Evolutionary conservation across 2,113 vertebrate species (phyloP).

Genomic region (Myrmecobius fasciatus): DNA sequence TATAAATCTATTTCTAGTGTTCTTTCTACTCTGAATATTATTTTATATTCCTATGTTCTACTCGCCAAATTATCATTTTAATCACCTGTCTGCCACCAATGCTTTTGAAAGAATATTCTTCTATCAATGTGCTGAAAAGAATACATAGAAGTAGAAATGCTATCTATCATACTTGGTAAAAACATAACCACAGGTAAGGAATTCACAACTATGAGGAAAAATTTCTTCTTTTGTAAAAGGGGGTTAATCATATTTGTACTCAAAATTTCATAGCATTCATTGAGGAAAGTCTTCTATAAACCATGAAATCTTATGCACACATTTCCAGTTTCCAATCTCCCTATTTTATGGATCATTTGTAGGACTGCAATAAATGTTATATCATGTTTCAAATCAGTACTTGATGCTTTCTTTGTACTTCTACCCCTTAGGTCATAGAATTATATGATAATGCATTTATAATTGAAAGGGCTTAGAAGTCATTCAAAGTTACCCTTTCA

Average conservation of each 20-base stretch:
- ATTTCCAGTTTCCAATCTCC: not conserved
- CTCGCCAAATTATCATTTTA: not conserved
- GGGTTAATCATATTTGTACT: not conserved
- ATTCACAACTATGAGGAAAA: not conserved
- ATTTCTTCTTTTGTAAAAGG: not conserved
- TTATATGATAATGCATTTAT: not conserved
- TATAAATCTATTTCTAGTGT: not conserved
- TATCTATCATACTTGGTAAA: not conserved
- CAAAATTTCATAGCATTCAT: not conserved
- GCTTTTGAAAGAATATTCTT: not conserved
- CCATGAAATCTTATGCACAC: not conserved
- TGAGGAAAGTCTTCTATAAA: not conserved
- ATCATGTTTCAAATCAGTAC: not conserved
- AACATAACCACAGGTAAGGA: not conserved
- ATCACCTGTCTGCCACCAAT: not conserved
- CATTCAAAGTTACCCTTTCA: not conserved
- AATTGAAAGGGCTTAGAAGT: not conserved
- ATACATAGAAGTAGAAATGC: not conserved
- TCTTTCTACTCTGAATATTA: not conserved
- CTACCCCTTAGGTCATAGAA: not conserved
- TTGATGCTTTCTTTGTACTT: not conserved
- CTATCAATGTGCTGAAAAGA: not conserved
- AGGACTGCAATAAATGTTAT: not conserved
- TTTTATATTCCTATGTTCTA: not conserved
- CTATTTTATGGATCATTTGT: not conserved